phyloP scores from a whole-genome alignment of 2,113 vertebrate species.

The Equus quagga region DNA sequence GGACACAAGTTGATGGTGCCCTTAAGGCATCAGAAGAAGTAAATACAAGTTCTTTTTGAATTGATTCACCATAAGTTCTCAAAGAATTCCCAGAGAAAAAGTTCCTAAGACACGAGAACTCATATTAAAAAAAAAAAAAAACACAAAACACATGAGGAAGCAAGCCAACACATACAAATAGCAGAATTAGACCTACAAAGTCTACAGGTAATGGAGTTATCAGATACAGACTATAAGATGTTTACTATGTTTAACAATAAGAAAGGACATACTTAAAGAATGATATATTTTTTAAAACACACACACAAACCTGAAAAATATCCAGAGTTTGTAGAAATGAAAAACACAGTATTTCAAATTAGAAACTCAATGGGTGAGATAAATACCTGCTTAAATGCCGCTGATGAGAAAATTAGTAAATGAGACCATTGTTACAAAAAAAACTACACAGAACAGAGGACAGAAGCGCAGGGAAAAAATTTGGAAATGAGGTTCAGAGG shows the following conservation, averaged over 20 bases:
- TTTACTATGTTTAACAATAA: not conserved
- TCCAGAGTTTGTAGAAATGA: not conserved
- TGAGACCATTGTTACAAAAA: not conserved
- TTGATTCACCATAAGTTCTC: not conserved
- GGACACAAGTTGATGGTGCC: not conserved
- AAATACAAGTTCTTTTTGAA: conserved; percentile 41
- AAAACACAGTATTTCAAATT: not conserved
- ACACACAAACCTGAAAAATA: not conserved
- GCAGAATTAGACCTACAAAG: not conserved
- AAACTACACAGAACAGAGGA: not conserved
- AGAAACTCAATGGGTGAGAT: not conserved
- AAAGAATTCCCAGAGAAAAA: conserved; percentile 18
- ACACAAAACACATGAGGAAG: not conserved
- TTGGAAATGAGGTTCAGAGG: not conserved
- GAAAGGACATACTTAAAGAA: not conserved
- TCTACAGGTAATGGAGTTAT: not conserved
- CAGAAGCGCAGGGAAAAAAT: not conserved
- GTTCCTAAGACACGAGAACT: not conserved
- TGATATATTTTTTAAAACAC: not conserved
- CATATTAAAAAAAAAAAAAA: not conserved
- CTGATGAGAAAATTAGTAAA: not conserved
- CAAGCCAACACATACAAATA: not conserved
- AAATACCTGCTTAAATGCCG: not conserved
- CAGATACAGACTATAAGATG: not conserved
- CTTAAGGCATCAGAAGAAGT: not conserved